Base-by-base conservation (phyloP, 2,113 vertebrate species). In the Pomatorhinus ruficollis region DNA sequence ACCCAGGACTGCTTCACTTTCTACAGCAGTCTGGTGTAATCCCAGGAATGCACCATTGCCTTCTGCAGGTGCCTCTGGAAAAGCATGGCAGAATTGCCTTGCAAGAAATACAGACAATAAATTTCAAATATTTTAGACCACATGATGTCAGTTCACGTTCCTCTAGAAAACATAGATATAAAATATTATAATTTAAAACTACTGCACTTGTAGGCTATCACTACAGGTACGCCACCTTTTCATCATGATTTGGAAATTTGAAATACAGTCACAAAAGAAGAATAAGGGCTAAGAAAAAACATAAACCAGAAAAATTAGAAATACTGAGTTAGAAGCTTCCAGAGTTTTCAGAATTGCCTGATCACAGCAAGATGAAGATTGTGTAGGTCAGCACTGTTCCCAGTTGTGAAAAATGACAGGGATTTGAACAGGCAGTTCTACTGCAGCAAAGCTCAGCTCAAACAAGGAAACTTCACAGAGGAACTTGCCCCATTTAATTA, bases 211-310 rank as follows among this genome's bases (percentile, higher is more conserved):
- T 18, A 80, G 74, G 6, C 4, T 37, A 7, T 37, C 21, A 19
- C 19, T 74, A 50, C 5, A 82, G 13, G 18, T 15, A 63, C 0
- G 0, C 3, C 7, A 39, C 3, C 6, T 50, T 84, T 84, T 71
- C 66, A 18, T 42, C 42, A 54, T 50, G 6, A 30, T 63, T 45
- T 54, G 37, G 16, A 76, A 80, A n/a, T 56, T 6, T 64, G 39
- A 74, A 83, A 76, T 39, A 37, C 3, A 39, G 15, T 45, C 47
- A 57, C 6, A 54, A 42, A 89, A 69, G 24, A 78, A 56, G 5
- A 91, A 92, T 10, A 45, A 69, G 50, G 33, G 4, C 3, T 61
- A 60, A 75, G 33, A 49, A 88, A 88, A 87, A 79, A 74, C 9
- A 74, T 21, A 39, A 74, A 10, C 10, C 8, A 50, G n/a, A 44